These are phyloP conservation scores for Eurytemora carolleeae DNA, from an alignment of 1,140 invertebrate genomes.

Conservation along the genomic window DNA sequence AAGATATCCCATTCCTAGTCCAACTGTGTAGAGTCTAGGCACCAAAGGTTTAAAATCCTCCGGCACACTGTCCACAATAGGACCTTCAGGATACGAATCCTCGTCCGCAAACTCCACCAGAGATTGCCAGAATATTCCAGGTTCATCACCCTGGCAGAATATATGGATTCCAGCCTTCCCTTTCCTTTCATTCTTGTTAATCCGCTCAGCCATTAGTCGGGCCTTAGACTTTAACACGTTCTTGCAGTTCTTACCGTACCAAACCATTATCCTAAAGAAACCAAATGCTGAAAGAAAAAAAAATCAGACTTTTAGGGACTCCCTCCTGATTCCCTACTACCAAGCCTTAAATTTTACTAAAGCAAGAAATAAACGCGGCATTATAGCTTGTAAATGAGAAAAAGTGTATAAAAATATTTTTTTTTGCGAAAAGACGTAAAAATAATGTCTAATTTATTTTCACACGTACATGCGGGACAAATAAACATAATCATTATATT, in stretches of 20 bases:
- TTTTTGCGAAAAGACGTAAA: too few relatives aligned
- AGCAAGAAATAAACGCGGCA: too few relatives aligned
- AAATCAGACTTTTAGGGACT: conserved; percentile 56
- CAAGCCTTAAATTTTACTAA: too few relatives aligned
- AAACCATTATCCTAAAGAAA: conserved; percentile 37
- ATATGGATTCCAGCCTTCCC: conserved; percentile 75
- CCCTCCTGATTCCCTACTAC: conserved; percentile 47
- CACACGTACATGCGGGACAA: too few relatives aligned
- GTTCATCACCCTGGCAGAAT: conserved; percentile 58
- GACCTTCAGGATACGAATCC: conserved; percentile 3
- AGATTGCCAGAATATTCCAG: conserved; percentile 57
- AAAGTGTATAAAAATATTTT: too few relatives aligned
- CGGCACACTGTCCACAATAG: conserved; percentile 51
- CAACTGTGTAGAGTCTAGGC: conserved; percentile 77
- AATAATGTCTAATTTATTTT: too few relatives aligned
- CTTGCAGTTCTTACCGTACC: conserved; percentile 58
- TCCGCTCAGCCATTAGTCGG: conserved; percentile 82
- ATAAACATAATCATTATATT: too few relatives aligned
- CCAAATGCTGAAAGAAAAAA: conserved; percentile 80
- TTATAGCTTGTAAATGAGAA: too few relatives aligned
- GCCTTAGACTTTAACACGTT: conserved; percentile 87
- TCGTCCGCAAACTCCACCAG: conserved; percentile 32
- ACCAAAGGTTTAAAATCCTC: conserved; percentile 48
- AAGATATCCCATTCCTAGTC: conserved; percentile 91
- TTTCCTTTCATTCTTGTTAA: conserved; percentile 96